Conservation (phyloP, 2,113 vertebrate genomes). For the Pan paniscus region DNA sequence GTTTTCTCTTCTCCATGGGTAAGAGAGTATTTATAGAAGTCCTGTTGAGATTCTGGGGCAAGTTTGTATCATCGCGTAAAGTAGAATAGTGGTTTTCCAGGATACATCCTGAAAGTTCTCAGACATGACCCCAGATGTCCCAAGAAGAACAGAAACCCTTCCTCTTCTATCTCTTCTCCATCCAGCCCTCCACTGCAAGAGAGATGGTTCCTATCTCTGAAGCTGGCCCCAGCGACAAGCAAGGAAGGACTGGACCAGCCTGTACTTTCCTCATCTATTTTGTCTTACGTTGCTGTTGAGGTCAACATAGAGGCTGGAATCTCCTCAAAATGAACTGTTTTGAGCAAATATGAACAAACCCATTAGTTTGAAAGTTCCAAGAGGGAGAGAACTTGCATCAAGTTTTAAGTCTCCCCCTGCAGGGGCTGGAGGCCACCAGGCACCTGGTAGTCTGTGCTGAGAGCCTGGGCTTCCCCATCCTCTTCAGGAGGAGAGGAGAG, state of each 20-base stretch:
- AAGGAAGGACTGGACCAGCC: background rate
- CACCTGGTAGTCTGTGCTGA: too few species aligned
- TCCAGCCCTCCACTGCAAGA: background rate
- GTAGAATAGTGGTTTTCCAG: background rate
- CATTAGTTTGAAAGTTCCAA: background rate
- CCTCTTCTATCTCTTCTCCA: too few species aligned
- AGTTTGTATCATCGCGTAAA: background rate
- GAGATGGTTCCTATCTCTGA: background rate
- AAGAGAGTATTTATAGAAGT: background rate
- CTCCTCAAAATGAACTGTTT: background rate
- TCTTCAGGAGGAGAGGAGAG: background rate
- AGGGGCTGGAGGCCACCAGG: background rate
- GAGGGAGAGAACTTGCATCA: background rate
- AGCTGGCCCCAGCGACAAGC: background rate
- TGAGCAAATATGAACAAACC: background rate
- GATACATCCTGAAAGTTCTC: background rate
- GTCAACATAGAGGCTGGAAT: background rate
- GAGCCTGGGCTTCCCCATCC: background rate
- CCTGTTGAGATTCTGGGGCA: background rate
- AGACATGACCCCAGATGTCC: background rate
- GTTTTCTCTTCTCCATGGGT: background rate
- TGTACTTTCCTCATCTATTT: background rate
- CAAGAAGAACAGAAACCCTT: background rate
- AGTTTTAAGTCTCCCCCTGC: background rate
- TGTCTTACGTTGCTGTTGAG: background rate